Percentiles rank a stretch among this genome's conserved stretches.
These are phyloP conservation scores for Panopea generosa DNA, from an alignment of 2,888 invertebrate species.

Conservation along the genomic window DNA sequence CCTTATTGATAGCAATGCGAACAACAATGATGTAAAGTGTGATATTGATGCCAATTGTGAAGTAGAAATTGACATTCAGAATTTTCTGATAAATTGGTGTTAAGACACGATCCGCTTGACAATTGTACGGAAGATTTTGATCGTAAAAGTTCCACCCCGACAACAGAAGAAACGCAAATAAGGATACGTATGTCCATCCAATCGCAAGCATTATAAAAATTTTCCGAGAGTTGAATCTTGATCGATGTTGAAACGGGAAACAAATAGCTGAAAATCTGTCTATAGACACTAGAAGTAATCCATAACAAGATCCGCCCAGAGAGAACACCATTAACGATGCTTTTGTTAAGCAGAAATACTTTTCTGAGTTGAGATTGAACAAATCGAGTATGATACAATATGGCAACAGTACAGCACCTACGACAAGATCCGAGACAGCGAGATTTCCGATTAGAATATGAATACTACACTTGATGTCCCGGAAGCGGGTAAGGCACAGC, in stretches of 20 bases:
- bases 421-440: constrained; percentile 47
- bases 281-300: constrained; percentile 36
- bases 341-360: constrained; percentile 47
- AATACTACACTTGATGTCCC: constrained; percentile 20
- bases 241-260: constrained; percentile 31
- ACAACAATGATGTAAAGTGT: constrained; percentile 38
- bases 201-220: constrained; percentile 23
- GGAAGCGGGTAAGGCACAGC: constrained; percentile 21
- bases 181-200: constrained; percentile 36
- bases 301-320: constrained; percentile 31
- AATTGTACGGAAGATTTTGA: constrained; percentile 20
- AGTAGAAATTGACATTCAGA: constrained; percentile 23
- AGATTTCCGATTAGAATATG: constrained; percentile 48
- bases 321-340: constrained; percentile 36
- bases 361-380: constrained; percentile 24
- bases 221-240: constrained; percentile 17
- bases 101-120: constrained; percentile 23
- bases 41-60: constrained; percentile 26
- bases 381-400: constrained; percentile 30
- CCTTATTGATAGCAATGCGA: constrained; percentile 27
- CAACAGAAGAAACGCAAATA: constrained; percentile 23
- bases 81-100: constrained; percentile 41
- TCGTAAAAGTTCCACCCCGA: constrained; percentile 52
- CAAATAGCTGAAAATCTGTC: constrained; percentile 45
- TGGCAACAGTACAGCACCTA: constrained; percentile 40